Percentiles rank a stretch among this genome's conserved stretches.
Conservation (phyloP, 2,888 invertebrate genomes). For the Nymphalis urticae region DNA sequence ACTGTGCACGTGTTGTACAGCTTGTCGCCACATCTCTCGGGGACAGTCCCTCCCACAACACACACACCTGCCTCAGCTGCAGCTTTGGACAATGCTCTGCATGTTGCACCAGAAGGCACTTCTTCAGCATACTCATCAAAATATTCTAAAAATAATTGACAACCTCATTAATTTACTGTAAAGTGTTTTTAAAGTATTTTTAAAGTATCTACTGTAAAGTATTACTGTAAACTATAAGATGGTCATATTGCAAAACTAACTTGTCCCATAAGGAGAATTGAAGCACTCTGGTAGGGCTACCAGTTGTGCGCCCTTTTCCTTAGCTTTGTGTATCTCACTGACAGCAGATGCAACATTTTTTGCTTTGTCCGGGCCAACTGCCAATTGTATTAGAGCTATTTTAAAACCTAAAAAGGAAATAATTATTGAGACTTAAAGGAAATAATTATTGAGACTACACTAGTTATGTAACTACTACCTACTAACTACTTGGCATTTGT, state of each 20-base stretch:
- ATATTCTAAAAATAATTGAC: constrained; percentile 72
- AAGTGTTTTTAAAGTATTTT: too few relatives aligned
- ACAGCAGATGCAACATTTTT: constrained; percentile 89
- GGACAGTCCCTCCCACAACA: constrained; percentile 94
- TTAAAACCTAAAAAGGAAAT: constrained; percentile 77
- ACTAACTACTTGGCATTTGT: too few relatives aligned
- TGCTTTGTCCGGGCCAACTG: constrained; percentile 87
- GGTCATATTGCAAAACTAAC: constrained; percentile 61
- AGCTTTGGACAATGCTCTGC: constrained; percentile 85
- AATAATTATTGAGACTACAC: too few relatives aligned
- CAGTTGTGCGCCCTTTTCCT: constrained; percentile 82
- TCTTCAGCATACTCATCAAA: constrained; percentile 93
- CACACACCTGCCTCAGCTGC: constrained; percentile 89
- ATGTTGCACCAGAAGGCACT: constrained; percentile 90
- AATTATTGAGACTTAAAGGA: too few relatives aligned
- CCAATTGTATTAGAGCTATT: constrained; percentile 91
- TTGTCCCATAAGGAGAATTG: constrained; percentile 95
- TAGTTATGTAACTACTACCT: too few relatives aligned
- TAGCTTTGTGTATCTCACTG: constrained; percentile 86
- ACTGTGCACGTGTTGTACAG: constrained; percentile 94
- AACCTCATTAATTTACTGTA: background rate
- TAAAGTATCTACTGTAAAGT: too few relatives aligned
- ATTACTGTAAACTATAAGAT: too few relatives aligned
- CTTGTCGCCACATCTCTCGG: constrained; percentile 86
- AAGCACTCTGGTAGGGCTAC: constrained; percentile 92